These are phyloP conservation scores for Tipula helvola DNA, from an alignment of 2,888 invertebrate genomes.

Conservation along the genomic window DNA sequence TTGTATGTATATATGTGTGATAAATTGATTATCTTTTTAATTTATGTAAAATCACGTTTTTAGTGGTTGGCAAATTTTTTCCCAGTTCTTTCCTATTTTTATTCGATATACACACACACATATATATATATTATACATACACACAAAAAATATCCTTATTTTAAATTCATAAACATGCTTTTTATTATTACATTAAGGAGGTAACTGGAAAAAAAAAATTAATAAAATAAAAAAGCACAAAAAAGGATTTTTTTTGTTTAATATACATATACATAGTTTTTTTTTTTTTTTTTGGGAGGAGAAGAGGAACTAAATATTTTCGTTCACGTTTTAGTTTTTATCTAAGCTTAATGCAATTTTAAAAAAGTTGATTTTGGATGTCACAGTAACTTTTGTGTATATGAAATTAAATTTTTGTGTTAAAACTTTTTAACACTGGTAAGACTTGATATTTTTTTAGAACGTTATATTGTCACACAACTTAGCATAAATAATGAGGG, in stretches of 20 bases:
- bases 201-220: neutral
- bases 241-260: neutral
- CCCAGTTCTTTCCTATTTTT: neutral
- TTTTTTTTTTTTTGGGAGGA: neutral
- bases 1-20: neutral
- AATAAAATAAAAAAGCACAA: neutral
- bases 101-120: neutral
- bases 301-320: neutral
- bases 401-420: neutral
- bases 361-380: neutral
- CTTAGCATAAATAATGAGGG: neutral
- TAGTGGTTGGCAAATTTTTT: neutral
- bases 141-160: neutral
- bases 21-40: neutral
- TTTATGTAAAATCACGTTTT: slow-evolving; percentile 4
- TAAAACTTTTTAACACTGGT: neutral
- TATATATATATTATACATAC: too few species aligned
- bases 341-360: slow-evolving; percentile 4
- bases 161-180: neutral
- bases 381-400: neutral
- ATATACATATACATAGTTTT: neutral
- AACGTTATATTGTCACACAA: neutral
- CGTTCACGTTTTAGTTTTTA: neutral
- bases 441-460: neutral
- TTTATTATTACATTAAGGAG: neutral